Base-by-base conservation (phyloP, 2,797 vertebrate species). In the Lacerta viridis region DNA sequence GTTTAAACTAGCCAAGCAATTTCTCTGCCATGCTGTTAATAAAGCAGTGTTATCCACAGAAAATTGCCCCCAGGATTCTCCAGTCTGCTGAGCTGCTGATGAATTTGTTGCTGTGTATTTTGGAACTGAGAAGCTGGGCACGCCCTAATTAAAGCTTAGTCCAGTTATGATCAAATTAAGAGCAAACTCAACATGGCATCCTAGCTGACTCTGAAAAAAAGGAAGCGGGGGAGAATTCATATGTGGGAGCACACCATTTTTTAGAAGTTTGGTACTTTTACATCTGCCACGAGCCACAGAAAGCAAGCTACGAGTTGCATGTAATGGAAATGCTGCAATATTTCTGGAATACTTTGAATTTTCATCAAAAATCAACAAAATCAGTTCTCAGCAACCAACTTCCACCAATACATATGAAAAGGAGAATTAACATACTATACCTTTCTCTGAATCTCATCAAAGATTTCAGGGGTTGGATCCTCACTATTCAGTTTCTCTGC, bases 361-460 rank as follows among this genome's bases (percentile, higher is more conserved):
- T 72, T 11, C 84, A 15, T 72, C 10, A 64, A 80, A 80, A 72
- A 79, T 33, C 25, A 50, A 10, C 29, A 79, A 43, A 85, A 72
- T n/a, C 8, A 36, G 20, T 71, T 9, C 46, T 50, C 25, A 33
- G 20, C 66, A 41, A 72, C 86, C 25, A n/a, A 41, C 20, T 83
- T 46, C 79, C 59, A 88, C 87, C 23, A 80, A 33, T 29, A 87
- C 29, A 55, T 88, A 88, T 0, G 17, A 94, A 91, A 89, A 15
- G 79, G 5, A 80, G 5, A n/a, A 87, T 0, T 0, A 94, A 89
- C 18, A 88, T 1, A 64, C 1, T 87, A 84, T 96, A 99, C 99
- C 97, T 98, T 99, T 96, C 97, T 98, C 95, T 99, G 99, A 97
- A 99, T 98, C 91, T 99, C 98, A 96, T 99, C 99, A 94, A 99